Evolutionary conservation across 2,797 vertebrate genomes (phyloP).

Genomic region (Malacoraja senta): DNA sequence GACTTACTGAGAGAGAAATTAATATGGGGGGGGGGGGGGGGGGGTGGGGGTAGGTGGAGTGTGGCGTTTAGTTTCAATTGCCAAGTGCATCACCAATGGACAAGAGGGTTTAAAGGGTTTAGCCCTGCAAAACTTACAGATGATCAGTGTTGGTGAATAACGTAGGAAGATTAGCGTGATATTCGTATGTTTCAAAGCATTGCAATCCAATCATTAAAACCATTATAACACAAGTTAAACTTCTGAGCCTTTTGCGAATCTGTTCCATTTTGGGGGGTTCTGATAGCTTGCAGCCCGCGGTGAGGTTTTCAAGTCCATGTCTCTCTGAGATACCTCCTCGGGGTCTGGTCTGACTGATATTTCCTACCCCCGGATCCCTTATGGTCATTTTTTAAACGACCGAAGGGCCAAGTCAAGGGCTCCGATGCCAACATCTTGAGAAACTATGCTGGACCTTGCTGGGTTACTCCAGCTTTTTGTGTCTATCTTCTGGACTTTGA

Average conservation of each 20-base stretch:
- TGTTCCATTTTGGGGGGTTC: too few species aligned
- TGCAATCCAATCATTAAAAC: background rate
- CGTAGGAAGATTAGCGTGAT: background rate
- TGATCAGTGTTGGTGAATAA: background rate
- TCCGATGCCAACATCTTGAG: background rate
- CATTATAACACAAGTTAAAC: background rate
- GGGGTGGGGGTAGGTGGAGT: background rate
- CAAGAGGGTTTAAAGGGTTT: background rate
- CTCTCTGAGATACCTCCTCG: background rate
- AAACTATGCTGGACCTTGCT: background rate
- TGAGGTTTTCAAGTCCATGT: background rate
- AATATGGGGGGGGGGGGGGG: too few species aligned
- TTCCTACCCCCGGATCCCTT: background rate
- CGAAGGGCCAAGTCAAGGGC: background rate
- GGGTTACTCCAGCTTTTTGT: too few species aligned
- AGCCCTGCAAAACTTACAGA: background rate
- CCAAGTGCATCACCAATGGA: background rate
- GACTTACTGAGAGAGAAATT: background rate
- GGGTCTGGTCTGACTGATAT: background rate
- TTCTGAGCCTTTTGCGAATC: background rate
- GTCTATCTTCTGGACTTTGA: too few species aligned
- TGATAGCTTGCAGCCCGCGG: background rate
- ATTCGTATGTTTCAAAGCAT: background rate
- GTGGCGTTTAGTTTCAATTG: background rate
- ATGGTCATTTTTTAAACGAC: background rate